Percentiles rank a stretch among this genome's conserved stretches.
These are phyloP conservation scores for Dioctria linearis DNA, from an alignment of 2,888 invertebrate genomes.

Conservation along the genomic window DNA sequence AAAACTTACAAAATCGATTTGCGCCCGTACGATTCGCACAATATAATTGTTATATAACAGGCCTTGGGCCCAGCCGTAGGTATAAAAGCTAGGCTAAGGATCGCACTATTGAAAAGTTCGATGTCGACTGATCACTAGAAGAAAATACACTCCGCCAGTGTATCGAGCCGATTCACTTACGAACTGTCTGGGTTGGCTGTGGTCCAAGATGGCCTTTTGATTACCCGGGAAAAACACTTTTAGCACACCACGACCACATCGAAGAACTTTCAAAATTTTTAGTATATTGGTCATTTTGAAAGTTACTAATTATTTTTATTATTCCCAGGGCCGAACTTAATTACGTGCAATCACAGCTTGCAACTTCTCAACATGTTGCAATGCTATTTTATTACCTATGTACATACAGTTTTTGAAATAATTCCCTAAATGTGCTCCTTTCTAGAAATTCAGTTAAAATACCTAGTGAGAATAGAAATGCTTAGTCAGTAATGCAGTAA, in stretches of 20 bases:
- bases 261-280: conserved; percentile 31
- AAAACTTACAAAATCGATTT: conserved; percentile 39
- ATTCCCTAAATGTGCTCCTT: background rate
- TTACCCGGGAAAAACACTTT: conserved; percentile 70
- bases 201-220: conserved; percentile 71
- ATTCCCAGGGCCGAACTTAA: conserved; percentile 59
- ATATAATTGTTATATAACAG: conserved; percentile 58
- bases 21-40: conserved; percentile 49
- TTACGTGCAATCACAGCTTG: conserved; percentile 47
- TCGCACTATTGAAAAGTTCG: conserved; percentile 72
- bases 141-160: conserved; percentile 65
- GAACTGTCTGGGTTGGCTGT: conserved; percentile 66
- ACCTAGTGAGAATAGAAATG: too few relatives aligned
- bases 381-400: background rate
- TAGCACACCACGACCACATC: conserved; percentile 52
- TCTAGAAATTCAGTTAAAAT: background rate
- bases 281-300: conserved; percentile 37
- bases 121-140: conserved; percentile 72
- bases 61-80: conserved; percentile 61
- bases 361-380: background rate
- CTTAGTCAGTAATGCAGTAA: too few relatives aligned
- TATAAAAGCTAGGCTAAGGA: conserved; percentile 66
- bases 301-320: conserved; percentile 59
- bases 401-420: background rate
- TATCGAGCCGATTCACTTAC: conserved; percentile 61